These are phyloP conservation scores for Pocillopora meandrina DNA, from an alignment of 92 coral and sea anemone species.

Conservation along the genomic window DNA sequence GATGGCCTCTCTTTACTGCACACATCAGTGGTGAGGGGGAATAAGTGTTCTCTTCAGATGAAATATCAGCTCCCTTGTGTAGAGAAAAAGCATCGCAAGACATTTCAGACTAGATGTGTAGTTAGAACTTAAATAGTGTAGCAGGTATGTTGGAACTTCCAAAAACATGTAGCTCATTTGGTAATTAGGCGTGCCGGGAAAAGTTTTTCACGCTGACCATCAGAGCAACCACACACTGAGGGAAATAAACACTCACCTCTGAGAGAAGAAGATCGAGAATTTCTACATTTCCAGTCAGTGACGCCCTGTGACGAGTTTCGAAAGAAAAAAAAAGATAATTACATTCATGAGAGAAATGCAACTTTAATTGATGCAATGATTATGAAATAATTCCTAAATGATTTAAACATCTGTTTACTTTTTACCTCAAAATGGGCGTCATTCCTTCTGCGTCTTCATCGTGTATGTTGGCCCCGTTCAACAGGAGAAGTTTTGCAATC, in stretches of 20 bases:
- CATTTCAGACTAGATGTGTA: too few species aligned
- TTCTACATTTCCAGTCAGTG: conserved; percentile 54
- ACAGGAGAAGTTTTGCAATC: conserved; percentile 64
- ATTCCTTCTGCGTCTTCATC: conserved; percentile 79
- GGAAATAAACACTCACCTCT: conserved; percentile 14
- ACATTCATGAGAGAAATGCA: too few species aligned
- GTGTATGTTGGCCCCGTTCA: conserved; percentile 60
- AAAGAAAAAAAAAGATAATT: neutral
- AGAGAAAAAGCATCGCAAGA: too few species aligned
- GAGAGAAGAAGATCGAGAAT: conserved; percentile 49
- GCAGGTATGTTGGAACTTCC: too few species aligned
- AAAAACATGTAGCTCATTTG: conserved; percentile 11
- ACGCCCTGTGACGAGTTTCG: conserved; percentile 35
- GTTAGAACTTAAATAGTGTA: too few species aligned
- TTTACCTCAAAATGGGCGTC: conserved; percentile 78
- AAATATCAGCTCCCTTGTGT: conserved; percentile 66
- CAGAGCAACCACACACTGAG: neutral
- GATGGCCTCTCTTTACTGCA: conserved; percentile 78
- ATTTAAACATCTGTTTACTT: neutral
- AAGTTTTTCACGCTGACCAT: neutral
- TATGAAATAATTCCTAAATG: neutral
- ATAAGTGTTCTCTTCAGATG: conserved; percentile 46
- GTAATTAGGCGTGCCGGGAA: conserved; percentile 29
- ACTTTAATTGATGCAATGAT: neutral
- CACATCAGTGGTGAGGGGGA: conserved; percentile 74